Base-by-base conservation (phyloP, 2,113 vertebrate species). In the Odocoileus hemionus region DNA sequence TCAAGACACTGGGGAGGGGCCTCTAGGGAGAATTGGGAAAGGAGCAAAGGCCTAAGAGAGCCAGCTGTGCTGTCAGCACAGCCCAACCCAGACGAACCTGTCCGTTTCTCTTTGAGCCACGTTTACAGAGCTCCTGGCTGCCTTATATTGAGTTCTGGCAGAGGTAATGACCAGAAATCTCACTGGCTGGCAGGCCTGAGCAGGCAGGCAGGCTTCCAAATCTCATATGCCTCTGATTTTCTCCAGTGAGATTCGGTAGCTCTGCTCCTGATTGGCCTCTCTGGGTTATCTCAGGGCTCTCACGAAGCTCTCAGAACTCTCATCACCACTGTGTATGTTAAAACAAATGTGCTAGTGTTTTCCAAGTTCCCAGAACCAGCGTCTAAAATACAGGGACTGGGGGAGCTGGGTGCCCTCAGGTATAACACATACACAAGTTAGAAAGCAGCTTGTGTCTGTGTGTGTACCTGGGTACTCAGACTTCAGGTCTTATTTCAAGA, bases 261-360 rank as follows among this genome's bases (percentile, higher is more conserved):
- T 95, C 74, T 94, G 85, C 61, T 97, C 67, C 82, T 92, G 61
- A 95, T 78, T 91, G 47, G 95, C 78, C 96, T 96, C 96, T 98
- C 70, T 97, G 83, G 93, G 93, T 98, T 98, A 98, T 98, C 97
- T 98, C 47, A 91, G 91, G 93, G 93, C 97, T 97, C 95, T 98
- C 58, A 96, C 89, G 89, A 97, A 98, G 98, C 97, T 97, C 97
- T 98, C 86, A 97, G 94, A 96, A 94, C 97, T 97, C 97, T 98
- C 95, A 96, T 86, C 96, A 98, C 96, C 76, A 87, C 57, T 47
- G 89, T 60, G 80, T 91, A 76, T 92, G 50, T 91, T 97, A 94
- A 74, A 95, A 96, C 91, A 98, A 96, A 94, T 95, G 95, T 93
- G 70, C 33, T 47, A 21, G 2, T 86, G 89, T 89, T 93, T 97